Percentiles rank a stretch among this genome's conserved stretches.
These are phyloP conservation scores for Ceratitis capitata DNA, from an alignment of 1,140 invertebrate genomes.

Conservation along the genomic window DNA sequence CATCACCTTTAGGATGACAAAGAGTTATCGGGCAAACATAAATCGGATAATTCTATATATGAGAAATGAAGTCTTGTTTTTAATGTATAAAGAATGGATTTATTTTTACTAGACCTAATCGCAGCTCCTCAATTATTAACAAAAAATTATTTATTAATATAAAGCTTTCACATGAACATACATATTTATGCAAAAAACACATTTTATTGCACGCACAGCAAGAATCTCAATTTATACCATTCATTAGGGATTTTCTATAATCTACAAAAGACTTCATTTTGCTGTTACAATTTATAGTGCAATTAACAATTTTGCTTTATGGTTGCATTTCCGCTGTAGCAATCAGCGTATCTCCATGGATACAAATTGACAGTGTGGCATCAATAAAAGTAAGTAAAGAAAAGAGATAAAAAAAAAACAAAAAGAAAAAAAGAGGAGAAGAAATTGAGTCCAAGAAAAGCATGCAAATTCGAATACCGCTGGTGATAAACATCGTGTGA, in stretches of 20 bases:
- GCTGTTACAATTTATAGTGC: constrained; percentile 15
- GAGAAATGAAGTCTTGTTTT: no score
- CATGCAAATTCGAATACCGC: not conserved
- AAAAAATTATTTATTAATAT: not conserved
- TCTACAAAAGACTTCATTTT: constrained; percentile 6
- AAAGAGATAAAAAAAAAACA: not conserved
- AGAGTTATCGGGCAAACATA: no score
- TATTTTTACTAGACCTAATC: not conserved
- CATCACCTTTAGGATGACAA: no score
- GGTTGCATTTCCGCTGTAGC: not conserved
- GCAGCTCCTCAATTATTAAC: not conserved
- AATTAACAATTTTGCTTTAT: constrained; percentile 16
- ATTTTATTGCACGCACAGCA: not conserved
- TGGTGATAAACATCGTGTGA: constrained; percentile 17
- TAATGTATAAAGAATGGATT: no score
- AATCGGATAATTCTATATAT: no score
- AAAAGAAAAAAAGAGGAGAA: not conserved
- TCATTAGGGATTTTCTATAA: constrained; percentile 15
- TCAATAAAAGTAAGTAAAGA: not conserved
- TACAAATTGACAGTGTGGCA: not conserved
- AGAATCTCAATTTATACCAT: not conserved
- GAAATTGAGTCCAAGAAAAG: not conserved
- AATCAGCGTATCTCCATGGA: constrained; percentile 17
- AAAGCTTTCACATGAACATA: not conserved
- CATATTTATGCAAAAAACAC: not conserved